A percentile compares a stretch with the other conserved stretches of the same genome.
Conservation (phyloP, 2,888 invertebrate genomes). For the Phorcus lineatus region DNA sequence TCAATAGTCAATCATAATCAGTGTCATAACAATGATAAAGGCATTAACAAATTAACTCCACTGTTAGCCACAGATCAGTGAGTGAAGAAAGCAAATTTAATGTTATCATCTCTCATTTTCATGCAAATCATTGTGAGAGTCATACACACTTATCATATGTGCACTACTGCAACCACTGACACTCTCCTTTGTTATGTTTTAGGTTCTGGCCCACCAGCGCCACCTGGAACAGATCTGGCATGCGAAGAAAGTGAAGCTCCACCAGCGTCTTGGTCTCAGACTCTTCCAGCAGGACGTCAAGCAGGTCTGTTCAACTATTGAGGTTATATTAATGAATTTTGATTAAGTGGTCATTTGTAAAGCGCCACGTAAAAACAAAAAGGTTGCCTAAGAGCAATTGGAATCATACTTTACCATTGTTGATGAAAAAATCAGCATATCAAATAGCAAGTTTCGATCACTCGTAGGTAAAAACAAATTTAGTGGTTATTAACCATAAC, state of each 20-base stretch:
- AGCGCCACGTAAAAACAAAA: neutral
- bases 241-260: conserved; percentile 93
- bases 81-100: too few relatives aligned
- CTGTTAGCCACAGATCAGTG: too few relatives aligned
- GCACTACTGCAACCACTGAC: too few relatives aligned
- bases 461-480: too few relatives aligned
- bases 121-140: too few relatives aligned
- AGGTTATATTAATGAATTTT: neutral
- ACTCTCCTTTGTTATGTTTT: neutral
- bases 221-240: conserved; percentile 96
- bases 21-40: too few relatives aligned
- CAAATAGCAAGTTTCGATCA: too few relatives aligned
- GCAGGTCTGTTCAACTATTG: conserved; percentile 83
- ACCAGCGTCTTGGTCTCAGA: conserved; percentile 91
- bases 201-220: conserved; percentile 93
- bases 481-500: too few relatives aligned
- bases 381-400: too few relatives aligned
- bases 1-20: neutral
- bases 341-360: neutral
- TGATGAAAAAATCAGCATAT: too few relatives aligned
- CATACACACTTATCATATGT: neutral
- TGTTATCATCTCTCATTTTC: too few relatives aligned
- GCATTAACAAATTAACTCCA: too few relatives aligned
- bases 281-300: conserved; percentile 98
- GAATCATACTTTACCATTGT: neutral